Percentiles rank a stretch among this genome's conserved stretches.
These are phyloP conservation scores for Drosophila sulfurigaster DNA, from an alignment of 1,140 invertebrate genomes.

Conservation along the genomic window DNA sequence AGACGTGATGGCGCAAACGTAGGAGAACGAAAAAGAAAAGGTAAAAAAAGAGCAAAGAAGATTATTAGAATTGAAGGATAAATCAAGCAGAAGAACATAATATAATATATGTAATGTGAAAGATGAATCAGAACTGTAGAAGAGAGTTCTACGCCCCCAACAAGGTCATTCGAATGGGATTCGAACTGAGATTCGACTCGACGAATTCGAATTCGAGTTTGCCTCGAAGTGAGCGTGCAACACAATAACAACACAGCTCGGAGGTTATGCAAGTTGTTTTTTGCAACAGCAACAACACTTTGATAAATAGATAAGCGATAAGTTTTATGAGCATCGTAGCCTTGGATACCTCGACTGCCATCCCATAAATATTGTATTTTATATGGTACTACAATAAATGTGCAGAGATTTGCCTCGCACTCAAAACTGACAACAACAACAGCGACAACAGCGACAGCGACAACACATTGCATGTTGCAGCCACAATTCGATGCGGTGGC, in stretches of 20 bases:
- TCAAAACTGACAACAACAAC: conserved; percentile 3
- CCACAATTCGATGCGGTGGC: conserved; percentile 30
- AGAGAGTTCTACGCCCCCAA: conserved; percentile 22
- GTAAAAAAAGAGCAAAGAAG: background rate
- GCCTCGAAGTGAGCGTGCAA: background rate
- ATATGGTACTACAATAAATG: background rate
- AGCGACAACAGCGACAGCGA: too few relatives aligned
- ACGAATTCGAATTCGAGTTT: background rate
- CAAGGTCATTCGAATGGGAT: conserved; percentile 11
- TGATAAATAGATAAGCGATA: conserved; percentile 65
- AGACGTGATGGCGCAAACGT: background rate
- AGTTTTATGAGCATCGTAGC: conserved; percentile 49
- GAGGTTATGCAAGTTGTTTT: conserved; percentile 11
- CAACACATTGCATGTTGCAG: conserved; percentile 4
- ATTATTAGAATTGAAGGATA: too few relatives aligned
- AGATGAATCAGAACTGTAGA: background rate
- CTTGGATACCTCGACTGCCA: conserved; percentile 9
- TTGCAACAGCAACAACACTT: conserved; percentile 22
- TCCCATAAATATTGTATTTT: conserved; percentile 1
- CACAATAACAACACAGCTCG: background rate
- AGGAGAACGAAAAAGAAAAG: background rate
- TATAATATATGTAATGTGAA: too few relatives aligned
- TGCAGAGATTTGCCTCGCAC: conserved; percentile 15
- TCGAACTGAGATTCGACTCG: background rate
- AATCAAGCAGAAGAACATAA: background rate